phyloP scores from a whole-genome alignment of 2,888 invertebrate species.

The Lasioglossum malachurum region DNA sequence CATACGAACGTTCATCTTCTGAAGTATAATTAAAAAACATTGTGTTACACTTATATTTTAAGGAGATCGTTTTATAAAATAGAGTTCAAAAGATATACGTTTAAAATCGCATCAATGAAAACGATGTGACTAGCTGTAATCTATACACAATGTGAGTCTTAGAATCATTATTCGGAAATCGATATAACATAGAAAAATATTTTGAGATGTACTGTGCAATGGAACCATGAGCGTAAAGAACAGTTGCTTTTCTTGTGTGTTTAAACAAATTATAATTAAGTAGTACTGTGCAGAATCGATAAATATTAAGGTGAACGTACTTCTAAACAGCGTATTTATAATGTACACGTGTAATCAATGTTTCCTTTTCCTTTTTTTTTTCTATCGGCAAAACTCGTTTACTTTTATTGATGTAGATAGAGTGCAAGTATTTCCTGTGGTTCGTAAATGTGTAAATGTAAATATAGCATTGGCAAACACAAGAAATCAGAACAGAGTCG shows the following conservation, averaged over 20 bases:
- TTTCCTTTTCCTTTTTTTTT: conserved; percentile 17
- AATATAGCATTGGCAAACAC: conserved; percentile 27
- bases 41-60: conserved; percentile 1
- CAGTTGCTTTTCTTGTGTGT: conserved; percentile 29
- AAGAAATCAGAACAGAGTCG: conserved; percentile 5
- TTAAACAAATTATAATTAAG: conserved; percentile 42
- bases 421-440: conserved; percentile 36
- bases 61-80: conserved; percentile 12
- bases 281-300: conserved; percentile 57
- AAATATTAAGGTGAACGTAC: conserved; percentile 39
- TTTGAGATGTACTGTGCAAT: conserved; percentile 64
- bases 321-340: conserved; percentile 38
- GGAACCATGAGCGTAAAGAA: conserved; percentile 43
- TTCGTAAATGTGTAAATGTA: conserved; percentile 27
- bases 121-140: conserved; percentile 19
- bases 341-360: conserved; percentile 31
- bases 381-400: conserved; percentile 5
- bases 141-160: conserved; percentile 26
- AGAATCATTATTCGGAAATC: conserved; percentile 22
- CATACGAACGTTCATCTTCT: conserved; percentile 10
- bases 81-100: neutral
- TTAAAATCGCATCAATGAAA: neutral
- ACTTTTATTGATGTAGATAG: conserved; percentile 36
- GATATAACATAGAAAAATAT: conserved; percentile 41
- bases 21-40: conserved; percentile 21